Evolutionary conservation across 2,113 vertebrate species (phyloP).

Genomic region (Columba janthina): DNA sequence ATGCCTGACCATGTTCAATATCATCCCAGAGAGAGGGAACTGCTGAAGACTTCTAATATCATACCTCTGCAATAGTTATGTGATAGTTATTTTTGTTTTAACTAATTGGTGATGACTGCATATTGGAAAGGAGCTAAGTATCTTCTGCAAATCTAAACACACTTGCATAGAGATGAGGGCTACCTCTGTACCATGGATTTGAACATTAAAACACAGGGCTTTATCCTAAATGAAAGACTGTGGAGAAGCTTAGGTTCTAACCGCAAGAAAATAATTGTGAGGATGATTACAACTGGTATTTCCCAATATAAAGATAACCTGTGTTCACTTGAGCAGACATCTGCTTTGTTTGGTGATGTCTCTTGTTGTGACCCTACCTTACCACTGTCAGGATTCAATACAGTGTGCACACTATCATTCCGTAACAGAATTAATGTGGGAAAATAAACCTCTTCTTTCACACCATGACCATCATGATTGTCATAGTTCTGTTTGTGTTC

Average conservation of each 20-base stretch:
- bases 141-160: not conserved
- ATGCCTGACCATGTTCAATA: not conserved
- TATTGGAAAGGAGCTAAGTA: not conserved
- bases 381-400: not conserved
- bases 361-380: not conserved
- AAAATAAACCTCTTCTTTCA: not conserved
- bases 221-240: not conserved
- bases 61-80: not conserved
- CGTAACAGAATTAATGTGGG: not conserved
- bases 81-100: not conserved
- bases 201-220: not conserved
- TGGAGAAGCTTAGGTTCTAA: not conserved
- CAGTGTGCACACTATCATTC: not conserved
- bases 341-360: not conserved
- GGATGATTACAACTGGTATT: not conserved
- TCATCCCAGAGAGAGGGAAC: not conserved
- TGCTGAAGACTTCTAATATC: not conserved
- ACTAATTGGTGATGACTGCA: not conserved
- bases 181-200: not conserved
- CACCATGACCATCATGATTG: not conserved
- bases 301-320: not conserved
- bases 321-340: not conserved
- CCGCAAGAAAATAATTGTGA: not conserved
- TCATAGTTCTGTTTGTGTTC: not conserved
- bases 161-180: not conserved